phyloP scores from a whole-genome alignment of 2,888 invertebrate genomes.

The Chymomyza amoena region DNA sequence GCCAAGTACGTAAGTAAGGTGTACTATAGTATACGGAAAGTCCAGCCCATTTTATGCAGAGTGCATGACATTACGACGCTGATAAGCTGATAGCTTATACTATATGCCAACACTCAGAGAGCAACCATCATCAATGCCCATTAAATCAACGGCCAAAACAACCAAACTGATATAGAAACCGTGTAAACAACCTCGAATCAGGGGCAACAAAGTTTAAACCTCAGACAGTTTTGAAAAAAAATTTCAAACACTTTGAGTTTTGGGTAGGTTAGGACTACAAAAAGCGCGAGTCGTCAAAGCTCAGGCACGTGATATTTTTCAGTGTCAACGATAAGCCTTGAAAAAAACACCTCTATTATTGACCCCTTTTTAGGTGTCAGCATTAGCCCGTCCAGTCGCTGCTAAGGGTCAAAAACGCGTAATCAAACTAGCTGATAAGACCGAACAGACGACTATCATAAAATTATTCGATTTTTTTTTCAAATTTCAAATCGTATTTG shows the following conservation, averaged over 20 bases:
- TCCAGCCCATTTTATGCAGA: conserved; percentile 56
- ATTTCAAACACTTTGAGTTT: conserved; percentile 10
- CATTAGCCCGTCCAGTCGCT: conserved; percentile 17
- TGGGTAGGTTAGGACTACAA: conserved; percentile 41
- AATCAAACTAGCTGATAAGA: conserved; percentile 47
- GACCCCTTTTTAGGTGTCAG: conserved; percentile 46
- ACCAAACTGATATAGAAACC: conserved; percentile 43
- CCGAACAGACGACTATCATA: neutral
- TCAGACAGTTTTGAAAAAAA: neutral
- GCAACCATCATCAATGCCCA: conserved; percentile 7
- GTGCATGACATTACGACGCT: conserved; percentile 53
- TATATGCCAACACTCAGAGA: conserved; percentile 22
- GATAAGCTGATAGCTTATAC: conserved; percentile 44
- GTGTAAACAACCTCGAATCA: conserved; percentile 57
- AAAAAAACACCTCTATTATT: conserved; percentile 26
- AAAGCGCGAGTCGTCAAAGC: conserved; percentile 37
- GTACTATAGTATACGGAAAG: neutral
- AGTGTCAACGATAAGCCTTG: conserved; percentile 47
- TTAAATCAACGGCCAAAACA: conserved; percentile 32
- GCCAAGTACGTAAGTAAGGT: neutral
- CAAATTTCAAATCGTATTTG: conserved; percentile 31
- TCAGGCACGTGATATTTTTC: conserved; percentile 44
- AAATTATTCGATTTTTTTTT: conserved; percentile 60
- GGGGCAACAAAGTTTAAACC: conserved; percentile 15
- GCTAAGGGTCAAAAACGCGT: conserved; percentile 57